Evolutionary conservation across 1,140 invertebrate genomes (phyloP).

Genomic region (Diprion similis): DNA sequence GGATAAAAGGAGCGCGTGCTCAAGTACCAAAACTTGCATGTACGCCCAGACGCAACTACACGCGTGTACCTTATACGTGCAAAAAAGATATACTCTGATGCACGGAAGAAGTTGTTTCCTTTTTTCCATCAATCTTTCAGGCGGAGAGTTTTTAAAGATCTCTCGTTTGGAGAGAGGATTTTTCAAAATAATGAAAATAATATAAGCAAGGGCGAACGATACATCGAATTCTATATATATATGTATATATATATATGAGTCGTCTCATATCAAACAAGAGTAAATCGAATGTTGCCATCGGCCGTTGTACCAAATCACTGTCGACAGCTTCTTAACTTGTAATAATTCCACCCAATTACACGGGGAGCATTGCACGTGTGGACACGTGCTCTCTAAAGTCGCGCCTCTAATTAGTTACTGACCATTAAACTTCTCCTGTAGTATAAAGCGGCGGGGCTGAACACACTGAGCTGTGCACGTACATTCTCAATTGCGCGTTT

Average conservation of each 20-base stretch:
- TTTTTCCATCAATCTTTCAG: background rate
- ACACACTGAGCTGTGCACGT: too few relatives aligned
- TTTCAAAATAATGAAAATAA: too few relatives aligned
- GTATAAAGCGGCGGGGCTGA: too few relatives aligned
- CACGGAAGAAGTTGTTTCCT: slow-evolving; percentile 34
- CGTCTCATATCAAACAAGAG: background rate
- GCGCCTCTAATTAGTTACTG: background rate
- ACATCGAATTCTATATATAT: too few relatives aligned
- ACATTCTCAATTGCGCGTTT: too few relatives aligned
- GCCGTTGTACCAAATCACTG: background rate
- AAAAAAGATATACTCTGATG: slow-evolving; percentile 43
- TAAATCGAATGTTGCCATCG: background rate
- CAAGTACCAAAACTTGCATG: slow-evolving; percentile 47
- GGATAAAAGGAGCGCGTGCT: slow-evolving; percentile 46
- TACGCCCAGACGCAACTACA: slow-evolving; percentile 47
- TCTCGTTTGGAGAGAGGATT: too few relatives aligned
- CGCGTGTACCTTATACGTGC: slow-evolving; percentile 32
- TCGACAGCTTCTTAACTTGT: background rate
- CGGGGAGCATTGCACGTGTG: background rate
- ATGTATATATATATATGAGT: too few relatives aligned
- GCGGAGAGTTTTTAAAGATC: background rate
- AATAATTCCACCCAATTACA: background rate
- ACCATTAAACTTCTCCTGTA: background rate
- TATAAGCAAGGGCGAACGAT: too few relatives aligned
- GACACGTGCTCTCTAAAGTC: background rate